A percentile compares a stretch with the other conserved stretches of the same genome.
phyloP scores from a whole-genome alignment of 1,140 invertebrate genomes.

The Cotesia typhae region DNA sequence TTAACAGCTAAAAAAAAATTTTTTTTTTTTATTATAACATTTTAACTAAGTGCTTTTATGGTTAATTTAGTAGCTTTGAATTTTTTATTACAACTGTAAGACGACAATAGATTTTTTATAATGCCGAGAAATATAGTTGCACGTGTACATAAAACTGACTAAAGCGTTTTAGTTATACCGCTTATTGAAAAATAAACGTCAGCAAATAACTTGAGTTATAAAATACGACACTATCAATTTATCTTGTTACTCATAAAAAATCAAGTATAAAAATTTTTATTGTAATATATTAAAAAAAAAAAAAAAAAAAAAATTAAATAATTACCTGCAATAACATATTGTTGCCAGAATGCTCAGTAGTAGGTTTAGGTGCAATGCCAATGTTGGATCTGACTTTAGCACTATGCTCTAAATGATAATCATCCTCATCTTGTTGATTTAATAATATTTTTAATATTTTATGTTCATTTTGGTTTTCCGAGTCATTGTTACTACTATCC shows the following conservation, averaged over 20 bases:
- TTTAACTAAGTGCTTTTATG: not conserved
- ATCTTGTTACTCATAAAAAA: slow-evolving; percentile 7
- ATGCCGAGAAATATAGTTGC: not conserved
- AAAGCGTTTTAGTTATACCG: not conserved
- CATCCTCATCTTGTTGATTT: slow-evolving; percentile 85
- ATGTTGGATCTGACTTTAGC: slow-evolving; percentile 52
- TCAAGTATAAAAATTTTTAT: not conserved
- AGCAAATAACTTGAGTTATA: slow-evolving; percentile 27
- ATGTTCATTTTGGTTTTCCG: slow-evolving; percentile 65
- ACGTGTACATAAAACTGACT: slow-evolving; percentile 18
- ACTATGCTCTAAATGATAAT: slow-evolving; percentile 61
- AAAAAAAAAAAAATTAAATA: slow-evolving; percentile 16
- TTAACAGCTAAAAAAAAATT: slow-evolving; percentile 73
- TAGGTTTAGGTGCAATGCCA: slow-evolving; percentile 49
- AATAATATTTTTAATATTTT: slow-evolving; percentile 80
- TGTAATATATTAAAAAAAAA: not conserved
- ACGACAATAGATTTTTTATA: not conserved
- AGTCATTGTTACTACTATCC: slow-evolving; percentile 57
- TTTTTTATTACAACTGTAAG: too few species aligned
- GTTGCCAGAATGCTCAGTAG: slow-evolving; percentile 64
- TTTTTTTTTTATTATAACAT: not conserved
- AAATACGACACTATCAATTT: not conserved
- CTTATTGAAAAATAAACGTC: slow-evolving; percentile 7
- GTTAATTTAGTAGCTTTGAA: not conserved
- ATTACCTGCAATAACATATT: slow-evolving; percentile 80